Percentiles rank a stretch among this genome's conserved stretches.
These are phyloP conservation scores for Hipparchia semele DNA, from an alignment of 2,888 invertebrate genomes.

Conservation along the genomic window DNA sequence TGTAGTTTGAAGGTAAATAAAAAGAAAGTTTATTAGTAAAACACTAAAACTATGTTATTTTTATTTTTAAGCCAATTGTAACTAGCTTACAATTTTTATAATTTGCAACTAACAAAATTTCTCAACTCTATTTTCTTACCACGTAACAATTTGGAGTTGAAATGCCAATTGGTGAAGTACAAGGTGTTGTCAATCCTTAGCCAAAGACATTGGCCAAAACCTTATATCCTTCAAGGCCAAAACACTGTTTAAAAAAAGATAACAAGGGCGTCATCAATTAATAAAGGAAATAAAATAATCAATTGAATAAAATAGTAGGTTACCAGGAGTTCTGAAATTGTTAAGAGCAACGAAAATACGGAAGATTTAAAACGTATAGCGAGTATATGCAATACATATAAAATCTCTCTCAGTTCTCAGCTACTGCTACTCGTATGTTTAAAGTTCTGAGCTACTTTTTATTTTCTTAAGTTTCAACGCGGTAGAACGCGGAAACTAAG, in stretches of 20 bases:
- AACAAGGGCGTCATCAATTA: too few relatives aligned
- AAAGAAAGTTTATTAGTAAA: not conserved
- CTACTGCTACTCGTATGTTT: too few relatives aligned
- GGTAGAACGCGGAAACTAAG: too few relatives aligned
- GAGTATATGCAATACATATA: too few relatives aligned
- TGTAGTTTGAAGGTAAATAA: not conserved
- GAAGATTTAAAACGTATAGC: too few relatives aligned
- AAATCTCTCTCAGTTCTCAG: too few relatives aligned
- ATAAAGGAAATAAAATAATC: not conserved
- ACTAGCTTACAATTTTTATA: conserved; percentile 2
- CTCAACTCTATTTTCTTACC: not conserved
- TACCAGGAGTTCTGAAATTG: too few relatives aligned
- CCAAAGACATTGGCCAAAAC: not conserved
- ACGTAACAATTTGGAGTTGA: not conserved
- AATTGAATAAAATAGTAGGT: too few relatives aligned
- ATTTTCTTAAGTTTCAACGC: too few relatives aligned
- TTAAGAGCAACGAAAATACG: too few relatives aligned
- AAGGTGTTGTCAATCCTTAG: not conserved
- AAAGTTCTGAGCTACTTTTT: too few relatives aligned
- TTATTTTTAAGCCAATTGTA: conserved; percentile 26
- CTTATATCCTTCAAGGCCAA: not conserved
- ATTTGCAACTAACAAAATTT: not conserved
- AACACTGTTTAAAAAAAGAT: not conserved
- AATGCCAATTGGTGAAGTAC: not conserved
- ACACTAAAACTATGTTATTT: conserved; percentile 19